phyloP scores from a whole-genome alignment of 2,797 vertebrate genomes.

The Mionectes olivaceus region DNA sequence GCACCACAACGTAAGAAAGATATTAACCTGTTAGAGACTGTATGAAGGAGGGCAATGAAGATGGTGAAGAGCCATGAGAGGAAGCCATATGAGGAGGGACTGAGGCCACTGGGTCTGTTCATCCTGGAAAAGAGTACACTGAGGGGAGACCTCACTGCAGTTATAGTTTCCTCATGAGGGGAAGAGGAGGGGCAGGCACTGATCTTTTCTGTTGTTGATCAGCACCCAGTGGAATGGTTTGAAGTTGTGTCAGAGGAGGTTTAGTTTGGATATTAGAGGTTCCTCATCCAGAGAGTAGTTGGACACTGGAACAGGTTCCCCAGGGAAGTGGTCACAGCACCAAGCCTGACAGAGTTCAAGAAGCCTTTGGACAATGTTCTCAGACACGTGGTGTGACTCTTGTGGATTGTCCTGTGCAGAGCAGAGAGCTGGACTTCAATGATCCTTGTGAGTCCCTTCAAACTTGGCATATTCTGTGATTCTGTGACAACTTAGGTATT shows the following conservation, averaged over 20 bases:
- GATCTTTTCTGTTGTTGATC: not conserved
- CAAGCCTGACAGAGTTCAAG: not conserved
- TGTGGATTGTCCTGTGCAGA: not conserved
- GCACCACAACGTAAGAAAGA: not conserved
- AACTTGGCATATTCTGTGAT: not conserved
- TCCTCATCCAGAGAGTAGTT: not conserved
- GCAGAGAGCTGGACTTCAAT: not conserved
- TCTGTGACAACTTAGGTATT: not conserved
- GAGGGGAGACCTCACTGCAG: not conserved
- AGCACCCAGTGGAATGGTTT: not conserved
- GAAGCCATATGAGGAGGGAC: not conserved
- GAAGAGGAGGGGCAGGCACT: not conserved
- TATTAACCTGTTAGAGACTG: not conserved
- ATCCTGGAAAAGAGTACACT: not conserved
- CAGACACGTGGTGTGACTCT: not conserved
- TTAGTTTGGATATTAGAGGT: not conserved
- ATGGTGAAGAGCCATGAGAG: not conserved
- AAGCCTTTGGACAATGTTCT: not conserved
- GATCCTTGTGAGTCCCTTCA: not conserved
- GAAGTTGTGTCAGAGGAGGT: not conserved
- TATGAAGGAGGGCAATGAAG: not conserved
- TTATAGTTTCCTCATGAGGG: not conserved
- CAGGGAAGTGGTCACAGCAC: not conserved
- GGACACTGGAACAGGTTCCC: not conserved
- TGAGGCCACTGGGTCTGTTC: not conserved